A percentile compares a stretch with the other conserved stretches of the same genome.
Conservation (phyloP, 1,140 invertebrate genomes). For the Gonatopus flavifemur region DNA sequence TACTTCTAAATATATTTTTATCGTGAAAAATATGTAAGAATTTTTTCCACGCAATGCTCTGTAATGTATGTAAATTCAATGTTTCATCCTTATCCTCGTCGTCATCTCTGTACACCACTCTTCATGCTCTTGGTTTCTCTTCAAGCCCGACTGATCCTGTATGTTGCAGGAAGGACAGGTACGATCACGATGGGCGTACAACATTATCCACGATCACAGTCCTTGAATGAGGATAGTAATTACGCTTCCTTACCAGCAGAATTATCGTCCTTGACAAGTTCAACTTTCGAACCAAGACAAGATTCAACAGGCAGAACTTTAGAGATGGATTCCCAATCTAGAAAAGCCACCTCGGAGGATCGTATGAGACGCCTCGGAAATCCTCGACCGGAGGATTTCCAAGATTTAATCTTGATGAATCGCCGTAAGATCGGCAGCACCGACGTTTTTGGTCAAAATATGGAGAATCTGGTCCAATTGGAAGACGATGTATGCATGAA, state of each 20-base stretch:
- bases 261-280: conserved; percentile 43
- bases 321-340: conserved; percentile 1
- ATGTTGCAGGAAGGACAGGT: conserved; percentile 35
- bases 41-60: not conserved
- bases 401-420: conserved; percentile 15
- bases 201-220: conserved; percentile 41
- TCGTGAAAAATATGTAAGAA: not conserved
- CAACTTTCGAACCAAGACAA: conserved; percentile 41
- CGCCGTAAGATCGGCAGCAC: conserved; percentile 42
- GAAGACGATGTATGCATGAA: conserved; percentile 31
- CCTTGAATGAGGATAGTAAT: conserved; percentile 33
- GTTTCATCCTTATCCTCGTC: not conserved
- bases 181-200: conserved; percentile 46
- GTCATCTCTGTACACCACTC: too few species aligned
- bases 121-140: too few species aligned
- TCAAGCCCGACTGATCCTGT: not conserved
- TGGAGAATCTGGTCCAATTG: conserved; percentile 47
- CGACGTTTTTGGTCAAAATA: conserved; percentile 49
- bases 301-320: conserved; percentile 2
- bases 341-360: conserved; percentile 5
- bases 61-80: not conserved
- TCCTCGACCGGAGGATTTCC: conserved; percentile 14
- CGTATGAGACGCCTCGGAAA: conserved; percentile 10
- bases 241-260: conserved; percentile 44
- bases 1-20: not conserved